Conservation (phyloP, 2,113 vertebrate species). For the Prolemur simus region DNA sequence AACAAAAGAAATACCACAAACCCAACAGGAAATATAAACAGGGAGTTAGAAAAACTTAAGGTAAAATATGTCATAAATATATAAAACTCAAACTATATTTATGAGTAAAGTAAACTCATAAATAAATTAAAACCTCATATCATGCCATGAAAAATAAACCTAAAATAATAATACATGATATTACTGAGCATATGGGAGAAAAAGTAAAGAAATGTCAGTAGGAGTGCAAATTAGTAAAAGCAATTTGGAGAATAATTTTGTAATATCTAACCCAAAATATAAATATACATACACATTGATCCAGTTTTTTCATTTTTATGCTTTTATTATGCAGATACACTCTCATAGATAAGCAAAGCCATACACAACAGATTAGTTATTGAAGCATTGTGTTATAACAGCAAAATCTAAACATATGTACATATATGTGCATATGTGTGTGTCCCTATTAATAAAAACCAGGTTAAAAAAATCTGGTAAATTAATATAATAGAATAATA, state of each 20-base stretch:
- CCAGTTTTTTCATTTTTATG: background rate
- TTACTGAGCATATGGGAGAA: background rate
- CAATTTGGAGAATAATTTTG: background rate
- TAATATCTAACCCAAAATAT: background rate
- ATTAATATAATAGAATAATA: background rate
- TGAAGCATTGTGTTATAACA: background rate
- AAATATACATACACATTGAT: background rate
- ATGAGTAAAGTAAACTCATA: background rate
- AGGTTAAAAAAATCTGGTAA: background rate
- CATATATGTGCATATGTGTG: background rate
- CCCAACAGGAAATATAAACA: background rate
- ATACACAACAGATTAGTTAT: background rate
- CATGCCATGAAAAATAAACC: background rate
- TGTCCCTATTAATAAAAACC: background rate
- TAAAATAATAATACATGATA: background rate
- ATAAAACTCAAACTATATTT: background rate
- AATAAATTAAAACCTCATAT: background rate
- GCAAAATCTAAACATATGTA: background rate
- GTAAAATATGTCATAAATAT: background rate
- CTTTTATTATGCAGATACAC: background rate
- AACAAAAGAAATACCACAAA: background rate
- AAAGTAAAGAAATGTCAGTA: background rate
- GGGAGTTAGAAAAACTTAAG: background rate
- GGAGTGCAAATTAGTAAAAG: background rate
- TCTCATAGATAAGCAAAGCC: background rate